Conservation (phyloP, 2,797 vertebrate genomes). For the Syngnathus rostellatus region DNA sequence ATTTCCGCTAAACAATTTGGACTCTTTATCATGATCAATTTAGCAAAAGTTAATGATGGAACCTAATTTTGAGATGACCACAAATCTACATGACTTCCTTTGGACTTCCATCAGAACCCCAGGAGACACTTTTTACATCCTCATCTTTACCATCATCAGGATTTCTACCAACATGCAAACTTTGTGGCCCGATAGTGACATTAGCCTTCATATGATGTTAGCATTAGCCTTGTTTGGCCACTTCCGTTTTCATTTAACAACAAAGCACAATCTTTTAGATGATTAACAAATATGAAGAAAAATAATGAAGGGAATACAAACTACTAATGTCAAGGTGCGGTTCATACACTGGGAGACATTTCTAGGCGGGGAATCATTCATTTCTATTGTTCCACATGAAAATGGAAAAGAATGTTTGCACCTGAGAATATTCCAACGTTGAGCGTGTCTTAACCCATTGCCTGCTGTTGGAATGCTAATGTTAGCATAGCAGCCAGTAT, state of each 20-base stretch:
- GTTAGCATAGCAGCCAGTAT: neutral
- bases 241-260: neutral
- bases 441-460: neutral
- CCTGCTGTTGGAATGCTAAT: neutral
- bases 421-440: neutral
- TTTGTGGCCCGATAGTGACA: neutral
- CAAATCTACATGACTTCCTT: too few species aligned
- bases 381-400: neutral
- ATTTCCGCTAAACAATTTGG: neutral
- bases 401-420: neutral
- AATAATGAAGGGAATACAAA: neutral
- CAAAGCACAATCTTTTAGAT: neutral
- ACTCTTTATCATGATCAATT: neutral
- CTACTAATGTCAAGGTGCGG: neutral
- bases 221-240: neutral
- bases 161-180: too few species aligned
- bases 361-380: neutral
- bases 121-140: neutral
- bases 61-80: too few species aligned
- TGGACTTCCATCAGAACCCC: neutral
- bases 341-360: neutral
- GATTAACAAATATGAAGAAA: neutral
- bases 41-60: too few species aligned
- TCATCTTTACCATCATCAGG: slow-evolving; percentile 20
- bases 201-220: neutral